Evolutionary conservation across 2,888 invertebrate species (phyloP), one percentile per base, ranked within the genome.

Genomic region (Melinaea marsaeus): DNA sequence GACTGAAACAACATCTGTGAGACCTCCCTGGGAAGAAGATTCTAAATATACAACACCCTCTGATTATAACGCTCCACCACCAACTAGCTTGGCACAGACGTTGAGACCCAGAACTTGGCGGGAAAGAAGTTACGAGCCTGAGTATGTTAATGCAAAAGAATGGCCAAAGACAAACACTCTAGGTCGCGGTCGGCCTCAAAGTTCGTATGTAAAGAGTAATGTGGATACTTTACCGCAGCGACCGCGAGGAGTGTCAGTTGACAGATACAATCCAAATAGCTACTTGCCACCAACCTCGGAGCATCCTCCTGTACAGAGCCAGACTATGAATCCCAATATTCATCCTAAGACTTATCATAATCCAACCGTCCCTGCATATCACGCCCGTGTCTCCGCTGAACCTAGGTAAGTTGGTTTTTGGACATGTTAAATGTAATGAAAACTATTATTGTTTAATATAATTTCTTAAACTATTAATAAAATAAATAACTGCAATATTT

Each of bases 31-130:
- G 91, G 85, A 89, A 73, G 77, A 79, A 9, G 85, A 89, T 57
- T 68, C 76, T 1, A 86, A 82, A 64, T 89, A 83, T 68, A 74
- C 71, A 2, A 86, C 86, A 68, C 75, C 80, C 47, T 73, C 78
- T 22, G 73, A 79, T 32, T 85, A 86, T 63, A 81, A 83, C 3
- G 77, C 85, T 62, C 83, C 84, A 4, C 78, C 84, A 0, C 87
- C 88, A 2, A 88, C 89, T 2, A 85, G 86, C 2, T 91, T 91
- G 91, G 91, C 88, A 68, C 91, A 91, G 72, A 90, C 91, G 0
- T 71, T 91, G 62, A 76, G 86, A 71, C 91, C 91, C 3, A 84
- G 84, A 57, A 84, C 90, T 1, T 87, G 85, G 79, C 84, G 86
- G 47, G 91, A 91, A 67, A 86, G 86, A 71, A 91, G 88, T 72